Base-by-base conservation (phyloP, 2,888 invertebrate species). In the Pyrrhosoma nymphula region DNA sequence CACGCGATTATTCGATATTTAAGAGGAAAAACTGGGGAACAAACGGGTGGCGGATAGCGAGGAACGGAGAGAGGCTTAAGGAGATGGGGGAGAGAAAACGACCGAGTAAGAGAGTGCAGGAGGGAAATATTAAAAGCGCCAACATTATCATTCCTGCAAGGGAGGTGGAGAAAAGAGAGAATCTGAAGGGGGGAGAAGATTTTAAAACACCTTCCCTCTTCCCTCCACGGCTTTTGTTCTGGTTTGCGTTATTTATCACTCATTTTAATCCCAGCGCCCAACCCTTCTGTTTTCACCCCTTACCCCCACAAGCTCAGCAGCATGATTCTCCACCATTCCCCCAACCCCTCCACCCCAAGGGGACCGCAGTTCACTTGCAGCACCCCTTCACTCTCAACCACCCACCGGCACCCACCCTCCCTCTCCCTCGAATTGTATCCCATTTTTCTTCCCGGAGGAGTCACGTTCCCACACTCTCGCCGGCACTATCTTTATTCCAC, bases 401-500 rank as follows among this genome's bases (percentile, higher is more conserved):
- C n/a, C 4, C 69, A 0, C 23, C 26, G 2, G 8, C 69, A 8
- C n/a, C 23, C 18, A 35, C 55, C 14, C 82, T 35, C 35, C 35
- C 82, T 69, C 69, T 69, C 82, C 12, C 35, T 2, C 69, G 1
- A 8, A 88, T 0, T n/a, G 47, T 69, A 10, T 47, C n/a, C n/a
- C n/a, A n/a, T 14, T 14, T 4, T 69, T 69, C 12, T 14, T 20
- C 60, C 60, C 60, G 20, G 16, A 16, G 47, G 60, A 88, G 47
- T 88, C 88, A 88, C 88, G 47, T 39, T 39, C 47, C 88, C 16
- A 23, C 88, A 88, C 30, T 88, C 39, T 88, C 26, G 88, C 39
- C 88, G 10, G 30, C n/a, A 16, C 90, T 30, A 56, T 90, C 56
- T 90, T 90, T 56, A 90, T 56, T 90, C 56, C n/a, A 56, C n/a